Evolutionary conservation across 2,888 invertebrate species (phyloP), one percentile per base, ranked within the genome.

Genomic region (Dasysyrphus albostriatus): DNA sequence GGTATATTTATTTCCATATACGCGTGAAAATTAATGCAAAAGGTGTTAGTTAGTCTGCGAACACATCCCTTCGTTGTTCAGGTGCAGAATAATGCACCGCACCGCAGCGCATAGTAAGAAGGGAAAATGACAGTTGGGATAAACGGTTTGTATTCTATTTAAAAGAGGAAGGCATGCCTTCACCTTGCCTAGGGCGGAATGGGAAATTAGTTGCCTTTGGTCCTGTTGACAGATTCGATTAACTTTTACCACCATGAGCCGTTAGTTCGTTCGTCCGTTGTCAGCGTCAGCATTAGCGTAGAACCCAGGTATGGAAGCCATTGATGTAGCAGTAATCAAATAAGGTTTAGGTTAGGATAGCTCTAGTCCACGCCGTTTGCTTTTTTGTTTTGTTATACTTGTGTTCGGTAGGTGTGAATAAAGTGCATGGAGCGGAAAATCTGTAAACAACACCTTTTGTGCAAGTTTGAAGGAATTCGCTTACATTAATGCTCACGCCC

Each of bases 321-420:
- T 87, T 83, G 78, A 87, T 73, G 83, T 87, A 59, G 75, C 75
- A 87, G 70, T 87, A 87, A 87, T 87, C 78, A 83, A 83, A 79
- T 87, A 72, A 73, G 59, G 58, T 77, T 51, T 34, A 77, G 16
- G 29, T 34, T n/a, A 7, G 14, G 76, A 49, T 34, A 65, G 44
- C 29, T 32, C 42, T 19, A 63, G n/a, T 47, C 44, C 24, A 24
- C 24, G 24, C 24, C 29, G 67, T 32, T 29, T 34, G 1, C n/a
- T 44, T 14, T 39, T 39, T 1, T 10, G 37, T 37, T 39, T 9
- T 24, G 8, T 32, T 12, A 2, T 63, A 1, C 29, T 24, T 19
- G 54, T 59, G 63, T 63, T 63, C 44, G 63, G 14, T 29, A 42
- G 75, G 75, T 75, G 39, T 63, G 69, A 59, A 67, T 69, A 47